Evolutionary conservation across 2,113 vertebrate species (phyloP), one percentile per base, ranked within the genome.

Genomic region (Caracal caracal): DNA sequence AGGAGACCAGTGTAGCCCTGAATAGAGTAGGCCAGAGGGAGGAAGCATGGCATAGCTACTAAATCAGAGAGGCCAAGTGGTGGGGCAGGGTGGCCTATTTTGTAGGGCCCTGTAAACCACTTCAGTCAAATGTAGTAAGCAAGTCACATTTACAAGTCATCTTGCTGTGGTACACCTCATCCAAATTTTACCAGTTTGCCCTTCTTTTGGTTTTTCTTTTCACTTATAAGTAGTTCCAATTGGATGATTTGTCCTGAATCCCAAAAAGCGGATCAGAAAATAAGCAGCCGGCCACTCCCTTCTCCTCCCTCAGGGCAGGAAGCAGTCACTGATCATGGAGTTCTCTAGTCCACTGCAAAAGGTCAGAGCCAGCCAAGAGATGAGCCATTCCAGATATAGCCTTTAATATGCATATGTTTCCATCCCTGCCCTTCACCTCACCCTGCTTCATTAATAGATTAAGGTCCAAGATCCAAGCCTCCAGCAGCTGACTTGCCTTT

Each of bases 171-270:
- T 61, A 47, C 5, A 66, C 22, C 12, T 56, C 63, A 22, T 47
- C 37, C 84, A 76, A 24, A 30, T 37, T 43, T 89, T 65, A 35
- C 8, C 20, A 40, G 1, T 81, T 51, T 86, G 8, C 19, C 61
- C n/a, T 43, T 92, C 37, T 82, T 87, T 26, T 0, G 3, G 30
- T 15, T 90, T 88, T 70, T 10, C 43, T 56, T 93, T 83, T 89
- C 43, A 24, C 3, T 80, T 95, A 51, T 66, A 65, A 93, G 80
- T 37, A 70, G 49, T 63, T 15, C 26, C 12, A 49, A 1, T 8
- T 86, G 33, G 61, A 66, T 37, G 26, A 56, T 68, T 94, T 93
- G 61, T 65, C 65, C 33, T 71, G 35, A 96, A 94, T 87, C 35
- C 35, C 73, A 59, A 40, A 76, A 75, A 92, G 12, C 22, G n/a